Base-by-base conservation (phyloP, 2,113 vertebrate genomes). In the Nothoprocta pentlandii region DNA sequence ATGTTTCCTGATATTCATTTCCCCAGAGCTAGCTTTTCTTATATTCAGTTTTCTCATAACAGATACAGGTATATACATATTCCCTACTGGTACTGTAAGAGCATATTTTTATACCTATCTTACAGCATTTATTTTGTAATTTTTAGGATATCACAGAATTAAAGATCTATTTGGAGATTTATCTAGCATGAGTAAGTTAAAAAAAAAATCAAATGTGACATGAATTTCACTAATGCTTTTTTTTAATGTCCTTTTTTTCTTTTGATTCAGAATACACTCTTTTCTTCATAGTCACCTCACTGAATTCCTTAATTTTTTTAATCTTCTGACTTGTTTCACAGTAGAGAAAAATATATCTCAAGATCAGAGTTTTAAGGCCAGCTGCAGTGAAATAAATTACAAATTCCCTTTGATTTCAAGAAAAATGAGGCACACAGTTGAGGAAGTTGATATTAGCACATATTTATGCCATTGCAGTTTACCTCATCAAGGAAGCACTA, bases 401-500 rank as follows among this genome's bases (percentile, higher is more conserved):
- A 36, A 86, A 67, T 6, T 80, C 10, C 8, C 39, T 8, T 26
- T 82, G 41, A 70, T 69, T 77, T 94, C 36, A 61, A 49, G 83
- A 71, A 30, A 56, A 12, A 78, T n/a, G 15, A 23, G 19, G 8
- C 25, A 0, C 14, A 44, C 17, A 53, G 0, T 30, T 61, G 30
- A 82, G 49, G 28, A 61, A 81, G 28, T 44, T 26, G 85, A 51
- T 22, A 26, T 41, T 49, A 63, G 10, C 39, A 63, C 10, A 28
- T 3, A 7, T 69, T 86, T 79, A 9, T 56, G 22, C 12, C n/a
- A 39, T 21, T 74, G 84, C 32, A 87, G 12, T 81, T 76, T 12
- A 49, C 20, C 7, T 77, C 10, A 14, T n/a, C 0, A 0, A 74
- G 20, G 46, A 92, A 54, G 3, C 32, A 36, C 4, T 20, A 53